Conservation (phyloP, 2,797 vertebrate genomes). For the Gymnodraco acuticeps region DNA sequence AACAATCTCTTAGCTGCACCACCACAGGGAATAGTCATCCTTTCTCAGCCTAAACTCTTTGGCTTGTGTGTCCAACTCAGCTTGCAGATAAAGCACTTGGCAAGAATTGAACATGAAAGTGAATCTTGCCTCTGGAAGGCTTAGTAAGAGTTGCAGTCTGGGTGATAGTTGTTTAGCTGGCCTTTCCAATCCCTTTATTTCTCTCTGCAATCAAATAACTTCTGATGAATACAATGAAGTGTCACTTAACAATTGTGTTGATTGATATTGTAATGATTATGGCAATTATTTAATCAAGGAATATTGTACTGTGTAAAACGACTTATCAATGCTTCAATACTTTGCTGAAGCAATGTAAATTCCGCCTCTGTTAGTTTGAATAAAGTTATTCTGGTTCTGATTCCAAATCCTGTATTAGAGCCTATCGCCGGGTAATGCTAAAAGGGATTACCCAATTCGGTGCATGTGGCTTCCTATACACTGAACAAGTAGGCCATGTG, state of each 20-base stretch:
- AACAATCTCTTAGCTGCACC: conserved; percentile 41
- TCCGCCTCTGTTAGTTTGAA: too few relatives aligned
- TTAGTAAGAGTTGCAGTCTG: conserved; percentile 30
- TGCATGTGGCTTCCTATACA: too few relatives aligned
- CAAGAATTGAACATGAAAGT: conserved; percentile 50
- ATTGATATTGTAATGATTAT: conserved; percentile 30
- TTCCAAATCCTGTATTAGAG: too few relatives aligned
- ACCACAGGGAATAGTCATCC: conserved; percentile 43
- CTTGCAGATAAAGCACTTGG: conserved; percentile 65
- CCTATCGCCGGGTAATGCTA: too few relatives aligned
- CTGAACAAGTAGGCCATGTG: too few relatives aligned
- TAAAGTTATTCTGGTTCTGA: too few relatives aligned
- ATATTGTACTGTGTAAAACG: neutral
- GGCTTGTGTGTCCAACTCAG: conserved; percentile 34
- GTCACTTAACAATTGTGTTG: conserved; percentile 1
- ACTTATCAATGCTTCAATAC: neutral
- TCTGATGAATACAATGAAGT: conserved; percentile 13
- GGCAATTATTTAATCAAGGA: neutral
- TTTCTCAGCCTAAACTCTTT: conserved; percentile 32
- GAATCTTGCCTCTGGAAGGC: conserved; percentile 35
- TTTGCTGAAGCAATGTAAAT: neutral
- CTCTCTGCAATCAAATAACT: conserved; percentile 23
- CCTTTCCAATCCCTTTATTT: conserved; percentile 25
- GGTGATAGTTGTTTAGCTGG: conserved; percentile 24
- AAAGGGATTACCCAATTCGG: too few relatives aligned